Evolutionary conservation across 2,797 vertebrate genomes (phyloP), one percentile per base, ranked within the genome.

Genomic region (Myoxocephalus aenaeus): DNA sequence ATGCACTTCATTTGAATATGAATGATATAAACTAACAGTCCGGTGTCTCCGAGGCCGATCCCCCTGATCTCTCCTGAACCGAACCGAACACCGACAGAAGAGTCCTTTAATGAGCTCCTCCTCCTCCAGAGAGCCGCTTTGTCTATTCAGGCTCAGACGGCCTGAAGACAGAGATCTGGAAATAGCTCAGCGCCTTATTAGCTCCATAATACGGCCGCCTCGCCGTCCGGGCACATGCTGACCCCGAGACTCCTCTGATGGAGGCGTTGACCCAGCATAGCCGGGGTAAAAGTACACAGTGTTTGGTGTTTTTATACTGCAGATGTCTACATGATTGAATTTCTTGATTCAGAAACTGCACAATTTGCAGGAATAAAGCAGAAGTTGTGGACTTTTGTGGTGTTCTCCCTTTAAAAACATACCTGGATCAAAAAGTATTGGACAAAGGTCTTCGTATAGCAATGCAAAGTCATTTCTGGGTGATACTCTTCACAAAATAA

Each of bases 161-260:
- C 59, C 82, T 81, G 65, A 75, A 91, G 87, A 89, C 50, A 79
- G 44, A 71, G 56, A 76, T 85, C 88, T 90, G 73, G 78, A 87
- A 92, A 92, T 82, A 90, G 81, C 77, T 65, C 83, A 46, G 58
- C 2, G 53, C 69, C 65, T 53, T 91, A 79, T 92, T 88, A 84
- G 85, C 79, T 73, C 80, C 79, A 82, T 78, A 84, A 53, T 76
- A 82, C 61, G 15, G 88, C 90, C 67, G 81, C 80, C 82, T 20
- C 59, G 79, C n/a, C 57, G 13, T 82, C 83, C 3, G 77, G 82
- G 91, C 91, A 92, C 90, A 90, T 70, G 87, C 72, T 68, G 69
- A 83, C 84, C 84, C 75, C 15, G 27, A 81, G 89, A 84, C 81
- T 50, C 40, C 25, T 82, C 74, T 61, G 44, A 65, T 32, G 22